Conservation (phyloP, 1,140 invertebrate species). For the Conopomorpha cramerella region DNA sequence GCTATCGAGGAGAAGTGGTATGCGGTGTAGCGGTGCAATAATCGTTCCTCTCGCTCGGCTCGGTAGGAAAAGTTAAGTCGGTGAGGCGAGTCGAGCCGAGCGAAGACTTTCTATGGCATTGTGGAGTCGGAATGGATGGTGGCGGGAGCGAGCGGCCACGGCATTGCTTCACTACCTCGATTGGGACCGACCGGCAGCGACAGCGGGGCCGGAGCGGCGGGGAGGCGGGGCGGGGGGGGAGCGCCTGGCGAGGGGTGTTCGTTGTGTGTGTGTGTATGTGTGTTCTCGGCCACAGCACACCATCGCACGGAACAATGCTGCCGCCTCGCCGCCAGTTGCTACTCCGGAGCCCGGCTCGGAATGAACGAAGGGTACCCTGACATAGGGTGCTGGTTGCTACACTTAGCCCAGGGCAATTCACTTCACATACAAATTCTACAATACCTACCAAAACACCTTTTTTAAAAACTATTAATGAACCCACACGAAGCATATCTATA, state of each 20-base stretch:
- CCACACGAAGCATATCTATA: no score
- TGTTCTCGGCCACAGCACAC: slow-evolving; percentile 8
- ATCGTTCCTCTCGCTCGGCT: slow-evolving; percentile 19
- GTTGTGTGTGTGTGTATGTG: slow-evolving; percentile 19
- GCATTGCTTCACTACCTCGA: slow-evolving; percentile 52
- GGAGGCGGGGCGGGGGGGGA: slow-evolving; percentile 18
- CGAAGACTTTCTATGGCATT: slow-evolving; percentile 56
- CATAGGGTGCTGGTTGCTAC: no score
- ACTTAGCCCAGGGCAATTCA: no score
- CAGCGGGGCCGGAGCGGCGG: slow-evolving; percentile 34
- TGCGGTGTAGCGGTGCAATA: slow-evolving; percentile 19
- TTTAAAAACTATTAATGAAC: no score
- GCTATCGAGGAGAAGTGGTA: slow-evolving; percentile 9
- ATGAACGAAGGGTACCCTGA: no score
- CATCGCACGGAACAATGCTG: no score
- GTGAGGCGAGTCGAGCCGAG: slow-evolving; percentile 42
- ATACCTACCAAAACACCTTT: no score
- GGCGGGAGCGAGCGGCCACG: slow-evolving; percentile 12
- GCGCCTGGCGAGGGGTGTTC: slow-evolving; percentile 25
- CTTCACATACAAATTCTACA: no score
- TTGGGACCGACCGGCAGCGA: no score
- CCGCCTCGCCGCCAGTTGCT: no score
- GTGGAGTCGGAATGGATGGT: slow-evolving; percentile 46
- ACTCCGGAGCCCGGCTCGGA: no score
- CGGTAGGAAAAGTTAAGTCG: slow-evolving; percentile 48